Conservation (phyloP, 2,113 vertebrate species). For the Butastur rufipennis region DNA sequence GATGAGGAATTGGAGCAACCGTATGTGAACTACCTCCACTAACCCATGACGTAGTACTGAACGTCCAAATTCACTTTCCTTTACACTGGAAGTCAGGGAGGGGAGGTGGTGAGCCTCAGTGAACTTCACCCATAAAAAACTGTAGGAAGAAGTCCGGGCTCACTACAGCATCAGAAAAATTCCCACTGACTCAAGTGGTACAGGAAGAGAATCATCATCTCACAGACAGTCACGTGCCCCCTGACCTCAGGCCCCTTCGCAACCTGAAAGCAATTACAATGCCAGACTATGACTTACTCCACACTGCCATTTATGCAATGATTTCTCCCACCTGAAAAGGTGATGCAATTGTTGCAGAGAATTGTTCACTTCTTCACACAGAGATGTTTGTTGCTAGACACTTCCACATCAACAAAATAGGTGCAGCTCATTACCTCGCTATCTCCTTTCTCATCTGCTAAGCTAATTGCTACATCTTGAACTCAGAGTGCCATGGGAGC, state of each 20-base stretch:
- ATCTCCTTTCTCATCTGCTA: conserved; percentile 3
- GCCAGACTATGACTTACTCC: not conserved
- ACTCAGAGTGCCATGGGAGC: conserved; percentile 7
- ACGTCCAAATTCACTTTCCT: not conserved
- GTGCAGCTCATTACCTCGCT: not conserved
- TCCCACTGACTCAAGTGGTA: not conserved
- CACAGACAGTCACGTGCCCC: not conserved
- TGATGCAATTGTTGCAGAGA: conserved; percentile 70
- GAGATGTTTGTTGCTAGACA: conserved; percentile 38
- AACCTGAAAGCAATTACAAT: not conserved
- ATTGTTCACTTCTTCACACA: conserved; percentile 39
- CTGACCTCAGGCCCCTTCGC: not conserved
- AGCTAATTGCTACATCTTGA: conserved; percentile 44
- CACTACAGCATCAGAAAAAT: not conserved
- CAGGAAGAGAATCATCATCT: not conserved
- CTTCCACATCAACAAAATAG: conserved; percentile 61
- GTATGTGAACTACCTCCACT: not conserved
- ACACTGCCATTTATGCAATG: not conserved
- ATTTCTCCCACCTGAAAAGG: conserved; percentile 52
- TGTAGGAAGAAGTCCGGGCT: not conserved
- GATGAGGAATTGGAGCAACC: not conserved
- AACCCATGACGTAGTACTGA: accelerated
- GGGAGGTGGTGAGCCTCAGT: not conserved
- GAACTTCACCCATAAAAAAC: not conserved
- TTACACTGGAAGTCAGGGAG: accelerated